These are phyloP conservation scores for Tamias sibiricus DNA, from an alignment of 2,113 vertebrate species.

Conservation along the genomic window DNA sequence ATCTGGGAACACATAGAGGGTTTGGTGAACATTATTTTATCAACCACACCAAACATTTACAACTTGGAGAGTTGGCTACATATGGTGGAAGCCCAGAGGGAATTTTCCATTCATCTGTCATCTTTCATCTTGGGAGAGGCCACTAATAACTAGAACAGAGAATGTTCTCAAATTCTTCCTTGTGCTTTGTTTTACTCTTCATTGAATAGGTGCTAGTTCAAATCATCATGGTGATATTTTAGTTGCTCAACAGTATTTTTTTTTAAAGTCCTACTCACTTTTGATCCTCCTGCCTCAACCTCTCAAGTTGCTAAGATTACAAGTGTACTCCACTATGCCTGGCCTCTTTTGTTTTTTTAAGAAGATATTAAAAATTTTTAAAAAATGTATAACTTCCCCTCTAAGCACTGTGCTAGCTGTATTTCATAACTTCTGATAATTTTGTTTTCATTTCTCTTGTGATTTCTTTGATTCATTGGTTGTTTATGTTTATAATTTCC, in stretches of 20 bases:
- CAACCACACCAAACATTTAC: slow-evolving; percentile 25
- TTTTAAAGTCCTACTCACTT: no score
- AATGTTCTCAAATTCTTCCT: slow-evolving; percentile 53
- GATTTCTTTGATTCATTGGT: no score
- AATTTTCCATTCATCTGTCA: slow-evolving; percentile 61
- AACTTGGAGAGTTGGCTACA: slow-evolving; percentile 13
- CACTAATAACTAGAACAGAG: slow-evolving; percentile 53
- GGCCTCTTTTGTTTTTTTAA: no score
- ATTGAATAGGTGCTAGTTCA: slow-evolving; percentile 13
- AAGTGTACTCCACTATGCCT: no score
- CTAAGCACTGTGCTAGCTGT: no score
- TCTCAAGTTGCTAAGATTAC: no score
- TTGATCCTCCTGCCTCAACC: no score
- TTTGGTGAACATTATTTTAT: slow-evolving; percentile 18
- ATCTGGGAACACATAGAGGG: background rate
- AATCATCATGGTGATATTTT: background rate
- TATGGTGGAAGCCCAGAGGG: slow-evolving; percentile 22
- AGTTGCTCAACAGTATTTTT: slow-evolving; percentile 36
- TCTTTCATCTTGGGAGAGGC: slow-evolving; percentile 52
- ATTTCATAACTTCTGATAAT: no score
- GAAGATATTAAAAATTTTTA: no score
- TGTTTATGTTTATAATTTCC: no score
- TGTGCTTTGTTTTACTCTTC: background rate
- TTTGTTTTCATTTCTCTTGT: no score
- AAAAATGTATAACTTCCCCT: no score